Evolutionary conservation across 2,888 invertebrate species (phyloP), one percentile per base, ranked within the genome.

Genomic region (Clanis bilineata): DNA sequence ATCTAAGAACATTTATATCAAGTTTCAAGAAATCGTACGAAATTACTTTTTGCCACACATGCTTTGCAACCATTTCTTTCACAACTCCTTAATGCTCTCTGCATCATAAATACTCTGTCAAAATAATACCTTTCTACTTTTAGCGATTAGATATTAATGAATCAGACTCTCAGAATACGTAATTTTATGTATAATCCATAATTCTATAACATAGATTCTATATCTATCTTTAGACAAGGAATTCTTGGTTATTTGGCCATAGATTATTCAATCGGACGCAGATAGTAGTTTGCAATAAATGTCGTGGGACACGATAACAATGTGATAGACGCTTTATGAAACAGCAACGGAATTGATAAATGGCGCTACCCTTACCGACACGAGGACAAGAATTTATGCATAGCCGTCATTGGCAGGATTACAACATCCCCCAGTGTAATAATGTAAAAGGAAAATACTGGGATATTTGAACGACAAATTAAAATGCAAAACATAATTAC

Each of bases 261-360:
- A 80, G 77, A 81, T 84, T 83, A 83, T 84, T 85, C 82, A 86
- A 83, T 83, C 79, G 77, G 68, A 70, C 68, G 64, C 69, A 72
- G 74, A 76, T 75, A 71, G 72, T 74, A 77, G 77, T 74, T 58
- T 69, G 79, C 83, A 85, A 88, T 88, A 86, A 88, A 87, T 86
- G 88, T 88, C 85, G 77, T 69, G 72, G 76, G 77, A 83, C 81
- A 79, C 76, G 83, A 86, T 85, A 88, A 88, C 87, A 88, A 86
- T 83, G 81, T 81, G 80, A 87, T 83, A 81, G 88, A 84, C 83
- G 80, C 81, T 79, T 85, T 85, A 83, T 85, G 85, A 84, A 88
- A 82, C 80, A 78, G 76, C 75, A 70, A 73, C 67, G 71, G 77
- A 70, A 72, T 77, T 89, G 88, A 89, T 86, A 83, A 87, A 89